phyloP scores from a whole-genome alignment of 2,797 vertebrate genomes.

The Cyclopterus lumpus region DNA sequence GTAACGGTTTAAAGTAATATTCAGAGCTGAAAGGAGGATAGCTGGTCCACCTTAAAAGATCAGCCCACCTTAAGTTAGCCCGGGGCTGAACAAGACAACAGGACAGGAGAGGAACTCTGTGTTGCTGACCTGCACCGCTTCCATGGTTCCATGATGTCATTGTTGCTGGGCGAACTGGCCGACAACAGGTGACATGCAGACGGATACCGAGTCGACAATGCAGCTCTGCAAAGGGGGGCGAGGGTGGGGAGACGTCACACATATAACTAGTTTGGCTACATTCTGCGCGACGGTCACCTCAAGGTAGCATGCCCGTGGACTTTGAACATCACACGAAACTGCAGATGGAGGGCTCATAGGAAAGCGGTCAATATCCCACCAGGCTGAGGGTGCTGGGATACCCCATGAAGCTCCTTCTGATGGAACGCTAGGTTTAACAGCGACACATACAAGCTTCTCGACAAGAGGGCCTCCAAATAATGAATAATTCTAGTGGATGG shows the following conservation, averaged over 20 bases:
- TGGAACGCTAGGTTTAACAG: conserved; percentile 36
- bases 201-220: not conserved
- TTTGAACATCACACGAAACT: not conserved
- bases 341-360: not conserved
- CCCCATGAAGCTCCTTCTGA: conserved; percentile 25
- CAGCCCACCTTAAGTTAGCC: too few relatives aligned
- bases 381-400: not conserved
- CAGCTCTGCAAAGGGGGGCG: not conserved
- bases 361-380: not conserved
- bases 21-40: too few relatives aligned
- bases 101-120: conserved; percentile 26
- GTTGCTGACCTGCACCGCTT: conserved; percentile 38
- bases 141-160: conserved; percentile 68
- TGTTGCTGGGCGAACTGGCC: conserved; percentile 64
- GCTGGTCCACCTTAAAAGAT: too few relatives aligned
- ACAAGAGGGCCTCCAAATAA: conserved; percentile 44
- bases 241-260: not conserved
- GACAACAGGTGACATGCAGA: conserved; percentile 46
- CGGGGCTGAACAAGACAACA: not conserved
- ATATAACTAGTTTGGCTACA: not conserved
- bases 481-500: conserved; percentile 48
- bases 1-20: too few relatives aligned
- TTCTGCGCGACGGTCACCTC: not conserved
- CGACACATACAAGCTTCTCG: conserved; percentile 32
- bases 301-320: not conserved